Evolutionary conservation across 2,797 vertebrate species (phyloP).

Genomic region (Sebastes minor): DNA sequence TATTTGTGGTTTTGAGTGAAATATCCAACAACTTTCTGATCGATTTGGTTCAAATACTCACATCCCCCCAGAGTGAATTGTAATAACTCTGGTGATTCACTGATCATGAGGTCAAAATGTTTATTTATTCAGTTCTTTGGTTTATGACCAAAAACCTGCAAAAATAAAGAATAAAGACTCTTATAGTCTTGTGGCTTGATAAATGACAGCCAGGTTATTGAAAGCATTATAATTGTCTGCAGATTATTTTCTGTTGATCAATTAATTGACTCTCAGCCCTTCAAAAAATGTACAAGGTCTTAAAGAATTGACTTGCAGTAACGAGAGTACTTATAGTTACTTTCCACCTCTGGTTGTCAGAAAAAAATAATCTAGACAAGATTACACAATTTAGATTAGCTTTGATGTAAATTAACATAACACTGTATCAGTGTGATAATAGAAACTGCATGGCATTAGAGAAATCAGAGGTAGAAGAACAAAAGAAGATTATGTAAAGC

Average conservation of each 20-base stretch:
- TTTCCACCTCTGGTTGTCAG: conserved; percentile 45
- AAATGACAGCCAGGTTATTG: not conserved
- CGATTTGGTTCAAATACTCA: not conserved
- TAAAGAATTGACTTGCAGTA: not conserved
- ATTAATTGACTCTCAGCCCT: not conserved
- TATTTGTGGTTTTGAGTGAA: not conserved
- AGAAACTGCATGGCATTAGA: conserved; percentile 60
- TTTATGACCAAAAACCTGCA: not conserved
- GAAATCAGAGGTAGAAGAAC: conserved; percentile 52
- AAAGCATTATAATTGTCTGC: not conserved
- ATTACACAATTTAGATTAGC: conserved; percentile 40
- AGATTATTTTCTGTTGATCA: not conserved
- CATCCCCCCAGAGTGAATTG: not conserved
- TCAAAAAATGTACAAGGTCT: not conserved
- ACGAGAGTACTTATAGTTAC: conserved; percentile 4
- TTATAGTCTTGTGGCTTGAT: not conserved
- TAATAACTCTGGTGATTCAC: not conserved
- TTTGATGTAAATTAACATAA: conserved; percentile 55
- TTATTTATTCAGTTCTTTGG: not conserved
- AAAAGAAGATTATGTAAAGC: conserved; percentile 45
- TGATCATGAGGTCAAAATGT: not conserved
- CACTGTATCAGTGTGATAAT: conserved; percentile 75
- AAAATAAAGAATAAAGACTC: not conserved
- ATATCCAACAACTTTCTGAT: not conserved
- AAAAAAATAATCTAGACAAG: not conserved